Percentiles rank a stretch among this genome's conserved stretches.
phyloP scores from a whole-genome alignment of 1,140 invertebrate species.

The Diorhabda carinulata region DNA sequence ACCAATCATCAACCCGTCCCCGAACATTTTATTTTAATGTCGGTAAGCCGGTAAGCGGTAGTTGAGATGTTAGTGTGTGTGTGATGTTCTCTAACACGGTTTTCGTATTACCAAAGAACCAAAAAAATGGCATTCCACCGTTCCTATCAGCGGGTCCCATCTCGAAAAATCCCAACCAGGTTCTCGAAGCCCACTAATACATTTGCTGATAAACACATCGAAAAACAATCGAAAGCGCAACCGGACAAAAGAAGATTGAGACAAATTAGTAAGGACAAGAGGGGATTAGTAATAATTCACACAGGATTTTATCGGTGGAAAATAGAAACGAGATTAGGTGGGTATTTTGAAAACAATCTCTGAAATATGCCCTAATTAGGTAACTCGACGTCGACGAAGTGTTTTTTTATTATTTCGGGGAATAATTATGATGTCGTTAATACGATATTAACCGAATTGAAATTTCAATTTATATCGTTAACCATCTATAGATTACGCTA shows the following conservation, averaged over 20 bases:
- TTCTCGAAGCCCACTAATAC: slow-evolving; percentile 29
- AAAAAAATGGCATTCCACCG: slow-evolving; percentile 35
- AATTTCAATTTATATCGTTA: neutral
- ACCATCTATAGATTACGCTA: too few relatives aligned
- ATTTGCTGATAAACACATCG: slow-evolving; percentile 35
- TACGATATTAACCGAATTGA: neutral
- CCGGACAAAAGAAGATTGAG: slow-evolving; percentile 31
- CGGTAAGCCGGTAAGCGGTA: slow-evolving; percentile 23
- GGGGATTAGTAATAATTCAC: slow-evolving; percentile 33
- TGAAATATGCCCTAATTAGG: neutral
- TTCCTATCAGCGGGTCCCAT: slow-evolving; percentile 31
- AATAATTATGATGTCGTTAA: neutral
- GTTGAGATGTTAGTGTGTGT: slow-evolving; percentile 30
- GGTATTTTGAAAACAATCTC: slow-evolving; percentile 2
- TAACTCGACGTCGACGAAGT: neutral
- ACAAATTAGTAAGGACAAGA: slow-evolving; percentile 36
- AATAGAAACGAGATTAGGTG: neutral
- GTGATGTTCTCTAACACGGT: slow-evolving; percentile 31
- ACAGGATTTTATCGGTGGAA: slow-evolving; percentile 18
- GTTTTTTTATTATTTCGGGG: neutral
- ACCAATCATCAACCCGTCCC: slow-evolving; percentile 7
- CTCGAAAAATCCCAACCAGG: slow-evolving; percentile 28
- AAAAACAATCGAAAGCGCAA: slow-evolving; percentile 32
- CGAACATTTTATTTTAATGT: slow-evolving; percentile 19
- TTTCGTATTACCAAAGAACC: slow-evolving; percentile 32